Evolutionary conservation across 2,113 vertebrate species (phyloP), one percentile per base, ranked within the genome.

Genomic region (Cynocephalus volans): DNA sequence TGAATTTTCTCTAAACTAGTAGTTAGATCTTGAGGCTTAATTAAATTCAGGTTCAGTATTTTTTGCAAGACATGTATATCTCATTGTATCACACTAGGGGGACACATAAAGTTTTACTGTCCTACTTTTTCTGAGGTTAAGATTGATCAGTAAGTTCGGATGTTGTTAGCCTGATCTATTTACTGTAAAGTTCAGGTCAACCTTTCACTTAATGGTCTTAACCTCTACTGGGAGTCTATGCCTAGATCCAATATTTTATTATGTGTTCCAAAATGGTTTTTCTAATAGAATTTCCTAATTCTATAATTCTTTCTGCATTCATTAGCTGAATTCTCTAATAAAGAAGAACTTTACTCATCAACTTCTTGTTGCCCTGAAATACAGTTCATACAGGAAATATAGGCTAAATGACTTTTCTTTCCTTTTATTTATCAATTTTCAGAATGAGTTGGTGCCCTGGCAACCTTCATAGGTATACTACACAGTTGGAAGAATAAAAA

Each of bases 71-170:
- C 85, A n/a, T 36, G 3, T 72, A 45, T 54, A 70, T 56, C 69
- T 52, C 79, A 84, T 3, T 64, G 17, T 85, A 70, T 54, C 52
- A 81, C 36, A 64, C 62, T 80, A 84, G 17, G 52, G 90, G 50
- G 45, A n/a, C 17, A 86, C 24, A 76, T 56, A 52, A 62, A 60
- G 19, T 85, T 83, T 88, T 70, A 67, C 5, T 95, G 52, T 75
- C 91, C 50, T 69, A 19, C 45, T 92, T 85, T 65, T 80, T 15
- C 58, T 64, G 24, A 96, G 54, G 56, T 92, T 96, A 80, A 96
- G 77, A 88, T 50, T 89, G 12, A 90, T 56, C 21, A 17, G 23
- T 88, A 69, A 6, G 60, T 90, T 79, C 80, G 95, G 54, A 79
- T 90, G 85, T 60, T 91, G 48, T 56, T 45, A 67, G 31, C 11